A percentile compares a stretch with the other conserved stretches of the same genome.
These are phyloP conservation scores for Paguma larvata DNA, from an alignment of 2,797 vertebrate genomes.

Conservation along the genomic window DNA sequence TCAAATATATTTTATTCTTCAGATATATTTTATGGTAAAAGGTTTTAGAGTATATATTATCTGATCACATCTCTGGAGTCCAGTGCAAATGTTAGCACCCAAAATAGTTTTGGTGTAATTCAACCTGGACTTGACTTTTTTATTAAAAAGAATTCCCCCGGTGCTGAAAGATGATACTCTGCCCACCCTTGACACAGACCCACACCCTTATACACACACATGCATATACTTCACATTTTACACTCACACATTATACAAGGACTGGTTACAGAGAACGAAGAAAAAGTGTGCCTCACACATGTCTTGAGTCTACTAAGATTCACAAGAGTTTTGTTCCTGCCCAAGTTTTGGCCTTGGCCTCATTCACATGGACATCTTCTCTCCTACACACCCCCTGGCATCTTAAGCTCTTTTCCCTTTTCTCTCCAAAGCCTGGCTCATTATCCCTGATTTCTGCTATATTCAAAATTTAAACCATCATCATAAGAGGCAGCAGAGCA, in stretches of 20 bases:
- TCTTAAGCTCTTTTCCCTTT: background rate
- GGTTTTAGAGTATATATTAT: background rate
- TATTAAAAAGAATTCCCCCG: background rate
- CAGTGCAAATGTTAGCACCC: background rate
- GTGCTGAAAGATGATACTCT: background rate
- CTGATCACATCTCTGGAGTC: background rate
- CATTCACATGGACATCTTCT: background rate
- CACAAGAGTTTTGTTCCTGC: background rate
- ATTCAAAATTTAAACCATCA: conserved; percentile 31
- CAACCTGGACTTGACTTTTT: background rate
- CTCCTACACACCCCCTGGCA: background rate
- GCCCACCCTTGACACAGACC: background rate
- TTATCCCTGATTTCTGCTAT: background rate
- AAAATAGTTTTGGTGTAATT: conserved; percentile 12
- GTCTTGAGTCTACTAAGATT: background rate
- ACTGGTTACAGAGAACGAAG: background rate
- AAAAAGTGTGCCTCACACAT: background rate
- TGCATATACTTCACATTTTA: background rate
- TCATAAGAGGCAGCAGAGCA: background rate
- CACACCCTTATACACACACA: background rate
- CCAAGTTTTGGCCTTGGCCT: background rate
- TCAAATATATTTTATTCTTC: conserved; percentile 32
- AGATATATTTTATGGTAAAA: background rate
- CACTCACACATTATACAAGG: background rate
- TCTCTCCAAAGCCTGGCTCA: background rate